Evolutionary conservation across 1,140 invertebrate species (phyloP).

Genomic region (Anastrepha obliqua): DNA sequence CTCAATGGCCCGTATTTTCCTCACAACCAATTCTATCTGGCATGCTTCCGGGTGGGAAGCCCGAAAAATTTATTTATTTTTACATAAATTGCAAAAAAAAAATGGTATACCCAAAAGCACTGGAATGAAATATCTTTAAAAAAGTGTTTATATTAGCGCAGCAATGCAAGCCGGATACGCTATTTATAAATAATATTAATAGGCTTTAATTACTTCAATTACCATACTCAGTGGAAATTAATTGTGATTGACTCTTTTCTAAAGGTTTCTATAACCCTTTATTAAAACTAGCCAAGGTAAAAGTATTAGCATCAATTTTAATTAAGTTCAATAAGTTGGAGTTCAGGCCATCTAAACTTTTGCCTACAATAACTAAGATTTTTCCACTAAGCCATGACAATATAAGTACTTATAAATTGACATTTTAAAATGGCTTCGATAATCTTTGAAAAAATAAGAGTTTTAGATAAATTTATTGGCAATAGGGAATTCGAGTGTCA

Average conservation of each 20-base stretch:
- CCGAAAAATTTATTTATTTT: too few species aligned
- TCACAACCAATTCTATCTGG: too few species aligned
- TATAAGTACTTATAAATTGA: too few species aligned
- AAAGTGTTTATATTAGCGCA: too few species aligned
- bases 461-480: neutral
- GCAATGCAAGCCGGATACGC: neutral
- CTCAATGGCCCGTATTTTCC: too few species aligned
- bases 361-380: neutral
- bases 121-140: too few species aligned
- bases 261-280: neutral
- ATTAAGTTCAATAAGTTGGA: neutral
- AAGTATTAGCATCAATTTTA: neutral
- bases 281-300: neutral
- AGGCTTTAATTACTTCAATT: slow-evolving; percentile 1
- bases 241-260: neutral
- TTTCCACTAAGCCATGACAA: too few species aligned
- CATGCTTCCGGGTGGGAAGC: too few species aligned
- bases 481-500: neutral
- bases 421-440: too few species aligned
- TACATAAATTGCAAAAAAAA: too few species aligned
- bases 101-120: too few species aligned
- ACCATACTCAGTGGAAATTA: neutral
- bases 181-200: neutral
- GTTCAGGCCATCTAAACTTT: neutral
- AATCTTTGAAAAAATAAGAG: neutral